Evolutionary conservation across 2,888 invertebrate species (phyloP), one percentile per base, ranked within the genome.

Genomic region (Macrophya annulata): DNA sequence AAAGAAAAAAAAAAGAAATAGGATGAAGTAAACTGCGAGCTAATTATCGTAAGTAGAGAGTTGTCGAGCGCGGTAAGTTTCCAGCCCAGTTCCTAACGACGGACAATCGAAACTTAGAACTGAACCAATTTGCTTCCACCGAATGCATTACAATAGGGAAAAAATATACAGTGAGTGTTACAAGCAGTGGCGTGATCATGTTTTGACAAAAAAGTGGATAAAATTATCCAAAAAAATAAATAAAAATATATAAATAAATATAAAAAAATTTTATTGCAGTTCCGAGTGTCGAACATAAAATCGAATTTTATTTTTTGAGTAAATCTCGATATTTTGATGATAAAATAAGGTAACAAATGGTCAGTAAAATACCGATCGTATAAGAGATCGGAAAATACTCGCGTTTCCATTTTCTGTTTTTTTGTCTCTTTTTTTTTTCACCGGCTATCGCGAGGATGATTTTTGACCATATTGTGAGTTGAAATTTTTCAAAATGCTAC

Each of bases 1-100:
- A 72, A 68, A 55, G 82, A n/a, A 82, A 82, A 15, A 1, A 21
- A 25, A 51, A 40, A 72, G 51, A 84, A n/a, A 43, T 25, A 72
- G 71, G 8, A 68, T 45, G 55, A 21, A 59, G 85, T 55, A 48
- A 84, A 83, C 77, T 84, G 51, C 10, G 83, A 84, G 85, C 83
- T 84, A 81, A 86, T 86, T 86, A 81, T 81, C 40, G 15, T 62
- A 81, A 81, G 81, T 81, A 12, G 43, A 81, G 40, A 79, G 79
- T 79, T 43, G n/a, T 77, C 51, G 59, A 15, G 37, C 8, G 4
- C 55, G 79, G 55, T 79, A 79, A 62, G 79, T 79, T 79, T 79
- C 15, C n/a, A 79, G 51, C 48, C 51, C 31, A 77, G 48, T 79
- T 43, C 15, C 40, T 40, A 12, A 40, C n/a, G n/a, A 37, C 45